These are phyloP conservation scores for Cynopterus brachyotis DNA, from an alignment of 2,113 vertebrate genomes.

Conservation along the genomic window DNA sequence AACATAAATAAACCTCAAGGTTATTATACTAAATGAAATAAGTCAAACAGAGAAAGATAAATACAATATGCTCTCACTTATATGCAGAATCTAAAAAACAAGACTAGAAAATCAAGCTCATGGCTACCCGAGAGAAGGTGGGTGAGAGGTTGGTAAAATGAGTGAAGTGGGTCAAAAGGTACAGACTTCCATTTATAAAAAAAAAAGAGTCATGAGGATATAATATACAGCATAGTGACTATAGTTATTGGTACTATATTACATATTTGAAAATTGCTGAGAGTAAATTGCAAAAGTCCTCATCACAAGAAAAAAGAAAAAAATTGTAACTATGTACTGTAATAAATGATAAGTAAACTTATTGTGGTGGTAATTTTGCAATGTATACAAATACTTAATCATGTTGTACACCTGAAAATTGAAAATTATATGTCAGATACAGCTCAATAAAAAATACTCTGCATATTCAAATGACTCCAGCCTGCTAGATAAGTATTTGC, in stretches of 20 bases:
- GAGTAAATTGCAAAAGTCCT: not conserved
- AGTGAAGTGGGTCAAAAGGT: not conserved
- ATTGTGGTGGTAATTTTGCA: not conserved
- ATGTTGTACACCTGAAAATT: not conserved
- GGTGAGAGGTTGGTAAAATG: not conserved
- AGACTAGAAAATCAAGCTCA: not conserved
- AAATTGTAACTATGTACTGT: not conserved
- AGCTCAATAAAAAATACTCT: not conserved
- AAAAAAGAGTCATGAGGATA: not conserved
- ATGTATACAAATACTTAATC: not conserved
- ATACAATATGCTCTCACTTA: not conserved
- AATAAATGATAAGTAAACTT: not conserved
- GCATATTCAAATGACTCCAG: not conserved
- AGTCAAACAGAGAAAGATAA: not conserved
- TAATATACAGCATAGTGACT: not conserved
- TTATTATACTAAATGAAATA: not conserved
- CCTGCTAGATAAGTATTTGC: conserved; percentile 2
- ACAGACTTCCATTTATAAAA: not conserved
- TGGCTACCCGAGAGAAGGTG: not conserved
- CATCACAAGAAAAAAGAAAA: not conserved
- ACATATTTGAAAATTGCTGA: not conserved
- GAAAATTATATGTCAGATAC: not conserved
- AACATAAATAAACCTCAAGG: not conserved
- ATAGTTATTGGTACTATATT: not conserved
- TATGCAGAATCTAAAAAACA: not conserved